A percentile compares a stretch with the other conserved stretches of the same genome.
phyloP scores from a whole-genome alignment of 2,113 vertebrate genomes.

The Sialia sialis region DNA sequence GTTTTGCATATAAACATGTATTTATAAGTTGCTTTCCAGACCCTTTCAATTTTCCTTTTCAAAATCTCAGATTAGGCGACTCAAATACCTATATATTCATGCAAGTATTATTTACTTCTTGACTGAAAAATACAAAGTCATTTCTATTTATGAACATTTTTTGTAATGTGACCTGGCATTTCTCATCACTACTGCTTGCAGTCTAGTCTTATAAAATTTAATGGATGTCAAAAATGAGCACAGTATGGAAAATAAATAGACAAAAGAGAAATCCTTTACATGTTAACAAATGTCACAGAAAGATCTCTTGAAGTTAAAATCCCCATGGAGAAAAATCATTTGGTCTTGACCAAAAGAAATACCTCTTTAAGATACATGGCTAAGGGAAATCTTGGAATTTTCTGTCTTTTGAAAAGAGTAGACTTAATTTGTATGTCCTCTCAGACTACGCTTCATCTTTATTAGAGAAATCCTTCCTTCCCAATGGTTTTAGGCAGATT shows the following conservation, averaged over 20 bases:
- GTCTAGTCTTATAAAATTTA: slow-evolving; percentile 72
- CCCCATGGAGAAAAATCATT: not conserved
- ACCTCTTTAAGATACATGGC: not conserved
- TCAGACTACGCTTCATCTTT: slow-evolving; percentile 62
- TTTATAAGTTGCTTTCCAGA: not conserved
- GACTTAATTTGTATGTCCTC: slow-evolving; percentile 52
- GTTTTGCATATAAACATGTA: not conserved
- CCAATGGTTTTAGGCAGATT: slow-evolving; percentile 75
- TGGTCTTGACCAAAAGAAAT: not conserved
- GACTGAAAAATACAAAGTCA: slow-evolving; percentile 65
- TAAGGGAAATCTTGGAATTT: slow-evolving; percentile 33
- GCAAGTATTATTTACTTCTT: slow-evolving; percentile 68
- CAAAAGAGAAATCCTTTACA: slow-evolving; percentile 32
- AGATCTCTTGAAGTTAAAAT: slow-evolving; percentile 45
- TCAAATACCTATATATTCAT: slow-evolving; percentile 30
- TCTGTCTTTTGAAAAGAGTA: slow-evolving; percentile 47
- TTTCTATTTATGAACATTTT: slow-evolving; percentile 68
- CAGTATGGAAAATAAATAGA: slow-evolving; percentile 65
- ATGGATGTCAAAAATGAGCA: slow-evolving; percentile 68
- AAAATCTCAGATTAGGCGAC: slow-evolving; percentile 43
- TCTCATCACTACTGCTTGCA: slow-evolving; percentile 64
- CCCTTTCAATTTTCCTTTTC: slow-evolving; percentile 21
- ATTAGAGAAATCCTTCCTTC: slow-evolving; percentile 69
- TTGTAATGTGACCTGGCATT: slow-evolving; percentile 69
- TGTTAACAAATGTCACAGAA: slow-evolving; percentile 44